Base-by-base conservation (phyloP, 2,797 vertebrate species). In the Naso thynnoides region DNA sequence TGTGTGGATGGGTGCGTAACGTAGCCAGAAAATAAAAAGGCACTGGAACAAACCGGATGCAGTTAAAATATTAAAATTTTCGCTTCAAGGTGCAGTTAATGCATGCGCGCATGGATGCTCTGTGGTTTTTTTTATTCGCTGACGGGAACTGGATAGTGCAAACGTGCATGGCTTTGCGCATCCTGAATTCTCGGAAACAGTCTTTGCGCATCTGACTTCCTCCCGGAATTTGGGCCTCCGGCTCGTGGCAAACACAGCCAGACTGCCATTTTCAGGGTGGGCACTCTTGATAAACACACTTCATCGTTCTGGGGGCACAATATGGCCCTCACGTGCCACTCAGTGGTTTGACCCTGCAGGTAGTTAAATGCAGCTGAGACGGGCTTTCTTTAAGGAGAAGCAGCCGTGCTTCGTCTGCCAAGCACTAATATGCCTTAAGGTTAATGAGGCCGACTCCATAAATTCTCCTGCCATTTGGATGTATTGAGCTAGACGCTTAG, bases 371-470 rank as follows among this genome's bases (percentile, higher is more conserved):
- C 81, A 82, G 83, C 82, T 85, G 83, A 85, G 68, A 39, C 61
- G 9, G 29, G 63, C 36, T 53, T 69, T 54, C 71, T 78, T 63
- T 75, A 61, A 58, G 55, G 44, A 63, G 59, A 82, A 76, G 84
- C 78, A 64, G 80, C 72, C 21, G 63, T 72, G 53, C 70, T 77
- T 61, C 52, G 68, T 81, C 71, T 91, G 86, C 90, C 90, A 90
- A 91, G 83, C 79, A 87, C 85, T 91, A 84, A 90, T 92, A 89
- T 89, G 88, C 88, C 85, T 89, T 90, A 75, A 88, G 86, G 91
- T 92, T 91, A 91, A 93, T 93, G 91, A 93, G 90, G 86, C 81
- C 80, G 76, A 83, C 83, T 88, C 85, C 89, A 91, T 93, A 91
- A 89, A 90, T 92, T 88, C 71, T 89, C 84, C 75, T 89, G 71